Conservation (phyloP, 2,888 invertebrate species). For the Phalera bucephala region DNA sequence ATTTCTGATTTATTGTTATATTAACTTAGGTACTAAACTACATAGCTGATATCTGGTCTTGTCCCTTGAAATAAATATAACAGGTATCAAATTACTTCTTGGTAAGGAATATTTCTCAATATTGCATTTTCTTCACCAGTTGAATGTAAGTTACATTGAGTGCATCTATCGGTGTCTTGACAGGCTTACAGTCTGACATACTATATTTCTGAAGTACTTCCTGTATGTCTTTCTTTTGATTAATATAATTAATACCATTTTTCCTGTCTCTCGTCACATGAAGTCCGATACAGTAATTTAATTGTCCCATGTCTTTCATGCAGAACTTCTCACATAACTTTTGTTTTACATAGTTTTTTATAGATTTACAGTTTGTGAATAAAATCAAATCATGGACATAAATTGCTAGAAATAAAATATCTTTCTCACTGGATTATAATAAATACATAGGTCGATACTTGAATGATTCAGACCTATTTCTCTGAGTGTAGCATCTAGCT, state of each 20-base stretch:
- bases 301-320: too few relatives aligned
- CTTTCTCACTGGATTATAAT: not conserved
- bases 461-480: too few relatives aligned
- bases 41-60: too few relatives aligned
- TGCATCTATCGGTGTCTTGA: constrained; percentile 1
- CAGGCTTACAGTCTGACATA: too few relatives aligned
- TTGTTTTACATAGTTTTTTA: constrained; percentile 20
- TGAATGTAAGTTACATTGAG: constrained; percentile 1
- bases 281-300: constrained; percentile 1
- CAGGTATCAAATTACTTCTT: too few relatives aligned
- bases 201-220: constrained; percentile 4
- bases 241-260: not conserved
- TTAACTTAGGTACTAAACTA: constrained; percentile 16
- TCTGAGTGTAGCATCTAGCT: not conserved
- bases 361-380: too few relatives aligned
- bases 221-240: constrained; percentile 4
- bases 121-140: not conserved
- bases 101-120: too few relatives aligned
- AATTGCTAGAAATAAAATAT: constrained; percentile 3
- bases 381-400: constrained; percentile 4
- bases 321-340: too few relatives aligned
- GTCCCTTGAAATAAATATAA: too few relatives aligned
- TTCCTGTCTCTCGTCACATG: too few relatives aligned
- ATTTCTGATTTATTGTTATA: constrained; percentile 17
- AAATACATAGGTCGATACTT: too few relatives aligned